Evolutionary conservation across 2,888 invertebrate species (phyloP).

Genomic region (Pristionchus maxplancki): DNA sequence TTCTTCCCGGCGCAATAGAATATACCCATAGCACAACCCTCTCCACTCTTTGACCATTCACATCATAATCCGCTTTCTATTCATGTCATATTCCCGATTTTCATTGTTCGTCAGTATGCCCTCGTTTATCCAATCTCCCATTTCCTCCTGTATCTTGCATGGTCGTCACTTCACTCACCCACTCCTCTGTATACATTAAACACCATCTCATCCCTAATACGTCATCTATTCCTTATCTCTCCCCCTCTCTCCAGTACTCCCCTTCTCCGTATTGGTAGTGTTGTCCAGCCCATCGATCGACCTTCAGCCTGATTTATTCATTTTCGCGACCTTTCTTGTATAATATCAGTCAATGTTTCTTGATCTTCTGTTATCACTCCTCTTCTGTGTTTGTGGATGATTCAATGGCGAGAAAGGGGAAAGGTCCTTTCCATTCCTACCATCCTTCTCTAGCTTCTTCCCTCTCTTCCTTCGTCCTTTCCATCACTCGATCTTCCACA

Average conservation of each 20-base stretch:
- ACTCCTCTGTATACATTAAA: neutral
- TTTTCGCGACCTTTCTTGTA: neutral
- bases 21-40: neutral
- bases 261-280: neutral
- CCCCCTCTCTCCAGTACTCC: neutral
- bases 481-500: slow-evolving; percentile 31
- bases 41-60: neutral
- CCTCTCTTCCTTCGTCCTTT: neutral
- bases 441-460: neutral
- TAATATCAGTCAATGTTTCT: neutral
- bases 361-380: slow-evolving; percentile 4
- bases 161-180: neutral
- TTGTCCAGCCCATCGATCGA: neutral
- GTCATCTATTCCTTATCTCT: neutral
- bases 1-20: neutral
- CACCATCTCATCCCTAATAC: neutral
- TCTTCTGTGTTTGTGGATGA: slow-evolving; percentile 35
- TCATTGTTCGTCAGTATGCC: neutral
- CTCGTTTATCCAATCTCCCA: neutral
- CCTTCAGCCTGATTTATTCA: neutral
- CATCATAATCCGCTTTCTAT: slow-evolving; percentile 15
- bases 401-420: neutral
- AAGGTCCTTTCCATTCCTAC: slow-evolving; percentile 30
- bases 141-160: neutral
- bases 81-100: slow-evolving; percentile 17